Evolutionary conservation across 1,140 invertebrate species (phyloP), one percentile per base, ranked within the genome.

Genomic region (Trachymyrmex septentrionalis): DNA sequence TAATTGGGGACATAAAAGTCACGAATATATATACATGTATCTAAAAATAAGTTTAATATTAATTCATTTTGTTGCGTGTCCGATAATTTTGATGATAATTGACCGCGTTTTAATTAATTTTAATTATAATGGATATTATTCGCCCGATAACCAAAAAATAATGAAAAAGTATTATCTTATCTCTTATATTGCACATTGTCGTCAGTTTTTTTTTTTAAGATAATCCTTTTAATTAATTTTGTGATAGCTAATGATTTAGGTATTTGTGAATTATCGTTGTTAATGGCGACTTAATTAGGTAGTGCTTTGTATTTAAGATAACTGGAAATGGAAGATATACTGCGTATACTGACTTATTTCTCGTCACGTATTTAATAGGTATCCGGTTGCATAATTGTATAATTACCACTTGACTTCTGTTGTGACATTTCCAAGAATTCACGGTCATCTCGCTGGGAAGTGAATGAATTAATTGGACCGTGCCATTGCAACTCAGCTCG

Each of bases 351-450:
- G 44, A 19, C 44, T 80, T 80, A 80, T 24, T 69, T 80, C 50
- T 80, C n/a, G 9, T 53, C 34, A 34, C n/a, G 64, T 86, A 88
- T 86, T 89, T 87, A 86, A 92, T 92, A 69, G 59, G 69, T 61
- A 59, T 86, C 72, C 61, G 85, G 88, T 92, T 90, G 87, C 77
- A 87, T 90, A 91, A 92, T 92, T 90, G 86, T 87, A 87, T 90
- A 92, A 92, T 92, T 90, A 86, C 59, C 90, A 91, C 89, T 92
- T 90, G 89, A 89, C 88, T 92, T 72, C 61, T 61, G 73, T 55
- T 72, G 61, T 19, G 71, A 66, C 71, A 78, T 86, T 92, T 91
- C 90, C 76, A 67, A 85, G 91, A 91, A 92, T 86, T 57, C 77
- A 57, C 85, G 34, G 27, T n/a, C 67, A 34, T 57, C 10, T 6